These are phyloP conservation scores for Lycophotia porphyrea DNA, from an alignment of 2,888 invertebrate species.

Conservation along the genomic window DNA sequence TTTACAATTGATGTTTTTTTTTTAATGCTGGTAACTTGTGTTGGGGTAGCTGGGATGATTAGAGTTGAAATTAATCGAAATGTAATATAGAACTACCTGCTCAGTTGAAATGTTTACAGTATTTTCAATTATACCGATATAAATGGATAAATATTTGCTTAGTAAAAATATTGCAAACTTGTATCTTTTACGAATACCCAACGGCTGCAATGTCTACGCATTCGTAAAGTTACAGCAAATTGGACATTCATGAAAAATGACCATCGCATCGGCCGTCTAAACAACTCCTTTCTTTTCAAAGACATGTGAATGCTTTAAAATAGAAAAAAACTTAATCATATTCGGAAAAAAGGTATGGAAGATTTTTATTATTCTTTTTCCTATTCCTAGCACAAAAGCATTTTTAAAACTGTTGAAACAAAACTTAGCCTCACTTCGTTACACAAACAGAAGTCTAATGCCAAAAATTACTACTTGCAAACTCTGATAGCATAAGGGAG, in stretches of 20 bases:
- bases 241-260: neutral
- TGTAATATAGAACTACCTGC: too few species aligned
- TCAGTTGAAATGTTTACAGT: neutral
- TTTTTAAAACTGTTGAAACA: too few species aligned
- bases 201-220: neutral
- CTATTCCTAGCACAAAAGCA: too few species aligned
- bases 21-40: conserved; percentile 6
- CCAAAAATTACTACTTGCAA: too few species aligned
- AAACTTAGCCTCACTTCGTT: too few species aligned
- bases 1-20: conserved; percentile 40
- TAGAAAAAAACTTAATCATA: neutral
- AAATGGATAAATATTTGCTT: neutral
- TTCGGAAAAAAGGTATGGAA: too few species aligned
- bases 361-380: too few species aligned
- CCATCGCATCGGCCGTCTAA: neutral
- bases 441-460: too few species aligned
- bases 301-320: neutral
- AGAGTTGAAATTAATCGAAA: neutral
- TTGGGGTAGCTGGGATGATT: neutral
- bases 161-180: neutral
- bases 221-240: conserved; percentile 14
- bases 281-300: neutral
- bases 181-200: neutral
- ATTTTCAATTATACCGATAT: neutral
- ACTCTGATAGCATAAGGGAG: too few species aligned